Evolutionary conservation across 2,113 vertebrate species (phyloP), one percentile per base, ranked within the genome.

Genomic region (Rhinopomastus cyanomelas): DNA sequence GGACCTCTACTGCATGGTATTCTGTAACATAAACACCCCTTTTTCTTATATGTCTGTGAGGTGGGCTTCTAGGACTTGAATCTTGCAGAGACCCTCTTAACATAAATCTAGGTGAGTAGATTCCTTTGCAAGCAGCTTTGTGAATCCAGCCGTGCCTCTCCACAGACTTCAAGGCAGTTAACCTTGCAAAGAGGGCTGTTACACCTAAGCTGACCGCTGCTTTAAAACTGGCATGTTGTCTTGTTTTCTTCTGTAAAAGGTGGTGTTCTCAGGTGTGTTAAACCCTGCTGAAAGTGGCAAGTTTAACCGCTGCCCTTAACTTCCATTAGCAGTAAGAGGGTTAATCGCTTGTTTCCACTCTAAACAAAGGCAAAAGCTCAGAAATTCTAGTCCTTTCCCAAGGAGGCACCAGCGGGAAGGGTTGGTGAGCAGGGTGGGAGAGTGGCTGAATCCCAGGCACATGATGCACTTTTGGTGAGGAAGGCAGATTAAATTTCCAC

Each of bases 301-400:
- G 59, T 94, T 81, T 90, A 92, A 87, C 90, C 49, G 51, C 48
- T 68, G 67, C 46, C 71, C 78, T 88, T 51, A 81, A 76, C 68
- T 90, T 91, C 92, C 90, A 93, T 95, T 93, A 95, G 69, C 81
- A 84, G 61, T 68, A 94, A 84, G 91, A 88, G 76, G 90, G 74
- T 79, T 93, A 94, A 93, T 95, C 81, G 0, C 55, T 81, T 96
- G 88, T 92, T 96, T 96, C 89, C 81, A 88, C 46, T 88, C 87
- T 64, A 96, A 94, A 95, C 91, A 96, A 92, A 92, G 69, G 78
- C 51, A 6, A 79, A 85, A 72, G 71, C 55, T 16, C 71, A 92
- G 91, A 88, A 95, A 90, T 94, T 90, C 66, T 75, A 42, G 53
- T 20, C 14, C 42, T 46, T 81, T 92, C 67, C 78, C 48, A 6